phyloP scores from a whole-genome alignment of 2,113 vertebrate species.

The Chitala chitala region DNA sequence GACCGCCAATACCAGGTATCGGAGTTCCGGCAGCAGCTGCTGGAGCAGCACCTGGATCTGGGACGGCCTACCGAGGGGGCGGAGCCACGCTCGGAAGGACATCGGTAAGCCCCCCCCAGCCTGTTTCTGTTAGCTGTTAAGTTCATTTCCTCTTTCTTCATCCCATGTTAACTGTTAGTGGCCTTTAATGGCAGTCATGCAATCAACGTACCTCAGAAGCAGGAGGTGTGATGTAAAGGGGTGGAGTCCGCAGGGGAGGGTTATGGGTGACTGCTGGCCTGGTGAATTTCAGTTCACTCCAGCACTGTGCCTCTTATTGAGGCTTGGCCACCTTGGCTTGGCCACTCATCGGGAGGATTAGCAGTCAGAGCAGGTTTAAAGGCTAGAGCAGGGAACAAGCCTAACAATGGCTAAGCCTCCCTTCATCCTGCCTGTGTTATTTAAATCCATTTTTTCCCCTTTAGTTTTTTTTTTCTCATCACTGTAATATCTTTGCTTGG shows the following conservation, averaged over 20 bases:
- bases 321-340: too few relatives aligned
- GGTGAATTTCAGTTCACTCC: neutral
- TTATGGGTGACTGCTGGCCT: conserved; percentile 15
- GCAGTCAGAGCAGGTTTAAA: conserved; percentile 28
- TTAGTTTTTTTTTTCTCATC: conserved; percentile 5
- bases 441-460: conserved; percentile 27
- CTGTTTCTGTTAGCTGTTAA: neutral
- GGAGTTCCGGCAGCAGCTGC: conserved; percentile 91
- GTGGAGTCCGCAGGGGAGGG: neutral
- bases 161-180: too few relatives aligned
- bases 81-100: conserved; percentile 73
- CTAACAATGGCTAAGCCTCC: conserved; percentile 48
- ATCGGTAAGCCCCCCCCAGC: conserved; percentile 68
- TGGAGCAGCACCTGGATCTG: conserved; percentile 92
- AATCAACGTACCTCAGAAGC: too few relatives aligned
- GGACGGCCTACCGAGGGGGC: conserved; percentile 66
- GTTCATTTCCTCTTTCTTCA: too few relatives aligned
- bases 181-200: too few relatives aligned
- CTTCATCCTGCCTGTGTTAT: conserved; percentile 40
- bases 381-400: conserved; percentile 38
- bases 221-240: too few relatives aligned
- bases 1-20: conserved; percentile 96
- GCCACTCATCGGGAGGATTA: conserved; percentile 46
- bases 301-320: neutral
- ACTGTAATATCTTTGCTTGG: conserved; percentile 25